Base-by-base conservation (phyloP, 1,140 invertebrate species). In the Oedothorax gibbosus region DNA sequence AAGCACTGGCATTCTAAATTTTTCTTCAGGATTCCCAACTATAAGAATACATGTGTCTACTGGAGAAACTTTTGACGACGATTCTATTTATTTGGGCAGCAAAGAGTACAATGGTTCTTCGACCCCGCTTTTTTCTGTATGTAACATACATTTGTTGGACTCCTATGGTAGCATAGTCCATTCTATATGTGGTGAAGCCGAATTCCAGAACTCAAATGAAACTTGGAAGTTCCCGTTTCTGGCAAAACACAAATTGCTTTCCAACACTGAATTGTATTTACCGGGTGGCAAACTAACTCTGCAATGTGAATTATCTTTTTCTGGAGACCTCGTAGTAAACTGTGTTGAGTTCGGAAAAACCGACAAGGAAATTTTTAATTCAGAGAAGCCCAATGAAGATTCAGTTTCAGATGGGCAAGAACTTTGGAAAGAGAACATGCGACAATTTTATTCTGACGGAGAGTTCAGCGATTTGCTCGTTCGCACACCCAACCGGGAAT, bases 391-490 rank as follows among this genome's bases (percentile, higher is more conserved):
- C 21, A 35, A 49, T 12, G 7, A 15, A 0, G n/a, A 9, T 7
- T 35, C 11, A 0, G 1, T 2, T 6, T 50, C 66, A 11, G 11
- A 12, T 51, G 49, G 12, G 10, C 15, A 21, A 12, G 10, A 3
- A 7, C 6, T 69, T 50, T 12, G 11, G 15, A 5, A 49, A 49
- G 7, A 51, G 51, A 50, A 56, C 6, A 8, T 12, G 9, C 12
- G 51, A 12, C n/a, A 12, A 15, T 50, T 69, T 7, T 50, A 51
- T 15, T 7, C 14, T 11, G 66, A 69, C n/a, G 10, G 18, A 6
- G 49, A 50, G 10, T 11, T 69, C 8, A n/a, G 66, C 6, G 89
- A 89, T 81, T 88, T 90, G 50, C 89, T 81, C 11, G 88, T 89
- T 6, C 75, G 85, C 53, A 88, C 88, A 49, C 71, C 77, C 11